A percentile compares a stretch with the other conserved stretches of the same genome.
Evolutionary conservation across 2,888 invertebrate species (phyloP).

Genomic region (Drosophila percnosoma): DNA sequence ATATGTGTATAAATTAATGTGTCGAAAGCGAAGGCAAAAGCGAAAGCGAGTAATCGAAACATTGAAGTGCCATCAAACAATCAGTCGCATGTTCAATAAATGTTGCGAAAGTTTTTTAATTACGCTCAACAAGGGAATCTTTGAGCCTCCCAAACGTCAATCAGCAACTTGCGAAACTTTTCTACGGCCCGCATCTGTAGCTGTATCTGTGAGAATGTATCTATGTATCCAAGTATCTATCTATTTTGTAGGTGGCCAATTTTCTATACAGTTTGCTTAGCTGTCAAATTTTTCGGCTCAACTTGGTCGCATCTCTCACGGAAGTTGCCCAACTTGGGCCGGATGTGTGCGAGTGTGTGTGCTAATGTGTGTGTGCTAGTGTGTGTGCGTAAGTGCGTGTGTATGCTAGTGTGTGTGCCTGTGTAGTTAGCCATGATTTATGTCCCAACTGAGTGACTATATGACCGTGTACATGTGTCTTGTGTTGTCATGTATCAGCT

Average conservation of each 20-base stretch:
- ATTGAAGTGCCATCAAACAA: slow-evolving; percentile 42
- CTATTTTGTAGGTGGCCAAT: slow-evolving; percentile 1
- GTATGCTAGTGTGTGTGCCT: slow-evolving; percentile 16
- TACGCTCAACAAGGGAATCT: slow-evolving; percentile 56
- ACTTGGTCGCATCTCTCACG: slow-evolving; percentile 45
- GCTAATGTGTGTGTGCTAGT: slow-evolving; percentile 10
- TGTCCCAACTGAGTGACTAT: slow-evolving; percentile 57
- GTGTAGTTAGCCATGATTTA: slow-evolving; percentile 55
- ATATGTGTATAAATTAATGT: slow-evolving; percentile 16
- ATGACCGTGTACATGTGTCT: slow-evolving; percentile 63
- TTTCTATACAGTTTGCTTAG: slow-evolving; percentile 35
- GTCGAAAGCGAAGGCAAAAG: slow-evolving; percentile 20
- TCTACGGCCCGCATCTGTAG: slow-evolving; percentile 19
- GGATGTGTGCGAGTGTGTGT: slow-evolving; percentile 2
- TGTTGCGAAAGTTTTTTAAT: slow-evolving; percentile 73
- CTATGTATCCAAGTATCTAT: slow-evolving; percentile 9
- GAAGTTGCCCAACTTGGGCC: slow-evolving; percentile 44
- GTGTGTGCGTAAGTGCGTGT: slow-evolving; percentile 1
- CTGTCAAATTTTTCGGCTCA: slow-evolving; percentile 54
- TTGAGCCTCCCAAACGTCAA: slow-evolving; percentile 57
- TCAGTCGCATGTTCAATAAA: slow-evolving; percentile 24
- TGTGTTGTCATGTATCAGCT: slow-evolving; percentile 58
- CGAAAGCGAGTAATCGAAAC: slow-evolving; percentile 26
- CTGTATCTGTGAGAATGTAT: slow-evolving; percentile 18
- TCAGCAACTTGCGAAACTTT: slow-evolving; percentile 67